Base-by-base conservation (phyloP, 1,140 invertebrate genomes). In the Drosophila melanica region DNA sequence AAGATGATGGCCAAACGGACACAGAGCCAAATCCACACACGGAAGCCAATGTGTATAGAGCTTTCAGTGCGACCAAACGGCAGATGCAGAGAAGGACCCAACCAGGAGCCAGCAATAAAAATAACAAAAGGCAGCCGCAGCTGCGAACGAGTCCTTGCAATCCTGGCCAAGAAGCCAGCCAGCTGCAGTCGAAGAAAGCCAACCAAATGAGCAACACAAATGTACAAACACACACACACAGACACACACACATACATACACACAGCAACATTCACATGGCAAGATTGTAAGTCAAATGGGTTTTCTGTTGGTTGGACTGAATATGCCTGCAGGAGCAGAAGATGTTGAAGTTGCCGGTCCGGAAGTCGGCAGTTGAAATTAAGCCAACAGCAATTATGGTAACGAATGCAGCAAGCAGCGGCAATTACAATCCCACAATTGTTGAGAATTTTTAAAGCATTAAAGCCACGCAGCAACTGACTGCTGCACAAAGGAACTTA, bases 381-480 rank as follows among this genome's bases (percentile, higher is more conserved):
- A 86, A 86, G 81, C 81, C 81, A 86, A 86, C 81, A 86, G 81
- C 81, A 87, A 86, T 87, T 87, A 86, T 87, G 79, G 82, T 79
- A 78, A 81, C 78, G 85, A 85, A 81, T 87, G 79, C 67, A 80
- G 79, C 81, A 87, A 81, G 70, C 82, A 86, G 71, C 81, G 71
- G 48, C 81, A 80, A 86, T 86, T 86, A 86, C 54, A 74, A 75
- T 47, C 57, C 62, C 45, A 60, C 57, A 79, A 67, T 79, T 84
- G 80, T 69, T 60, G 64, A 63, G 48, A 58, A 72, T 75, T 79
- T 75, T 82, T 82, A 67, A 73, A 53, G 54, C 70, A 59, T 50
- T 77, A 55, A 63, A 79, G 75, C 70, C 55, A 48, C 64, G 65
- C 7, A 71, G 78, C 47, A 67, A 44, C 67, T 53, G 72, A 39